These are phyloP conservation scores for Brachynemurus nebulosus DNA, from an alignment of 2,888 invertebrate genomes.

Conservation along the genomic window DNA sequence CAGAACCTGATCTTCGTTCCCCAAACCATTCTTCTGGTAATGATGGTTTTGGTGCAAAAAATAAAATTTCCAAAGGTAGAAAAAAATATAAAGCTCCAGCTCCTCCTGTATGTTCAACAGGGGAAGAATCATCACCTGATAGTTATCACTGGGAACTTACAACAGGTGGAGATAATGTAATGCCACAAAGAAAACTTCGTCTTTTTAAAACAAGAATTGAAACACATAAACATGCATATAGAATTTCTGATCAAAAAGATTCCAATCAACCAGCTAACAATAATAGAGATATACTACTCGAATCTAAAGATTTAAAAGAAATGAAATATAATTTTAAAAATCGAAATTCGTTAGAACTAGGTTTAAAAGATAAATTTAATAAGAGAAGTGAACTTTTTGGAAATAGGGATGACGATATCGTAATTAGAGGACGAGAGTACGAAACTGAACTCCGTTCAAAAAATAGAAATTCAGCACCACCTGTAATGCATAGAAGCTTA, in stretches of 20 bases:
- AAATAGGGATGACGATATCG: slow-evolving; percentile 12
- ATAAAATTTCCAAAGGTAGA: slow-evolving; percentile 38
- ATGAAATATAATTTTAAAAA: slow-evolving; percentile 1
- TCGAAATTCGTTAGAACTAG: slow-evolving; percentile 3
- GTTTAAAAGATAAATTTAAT: no score
- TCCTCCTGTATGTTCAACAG: slow-evolving; percentile 36
- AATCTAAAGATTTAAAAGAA: slow-evolving; percentile 14
- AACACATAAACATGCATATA: slow-evolving; percentile 32
- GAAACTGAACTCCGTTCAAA: slow-evolving; percentile 13
- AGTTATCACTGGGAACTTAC: slow-evolving; percentile 36
- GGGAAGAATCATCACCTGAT: slow-evolving; percentile 44
- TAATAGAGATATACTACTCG: slow-evolving; percentile 11
- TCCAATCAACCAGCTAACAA: not conserved
- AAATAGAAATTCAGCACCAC: slow-evolving; percentile 24
- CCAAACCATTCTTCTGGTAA: slow-evolving; percentile 26
- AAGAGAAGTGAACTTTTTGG: not conserved
- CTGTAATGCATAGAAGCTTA: slow-evolving; percentile 31
- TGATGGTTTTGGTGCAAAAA: slow-evolving; percentile 28
- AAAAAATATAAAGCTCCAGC: slow-evolving; percentile 68
- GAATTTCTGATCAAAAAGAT: slow-evolving; percentile 6
- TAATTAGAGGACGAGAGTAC: slow-evolving; percentile 16
- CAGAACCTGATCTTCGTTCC: slow-evolving; percentile 53
- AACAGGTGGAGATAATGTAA: slow-evolving; percentile 31
- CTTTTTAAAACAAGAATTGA: slow-evolving; percentile 64
- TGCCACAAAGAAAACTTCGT: slow-evolving; percentile 40